A percentile compares a stretch with the other conserved stretches of the same genome.
Conservation (phyloP, 1,140 invertebrate species). For the Neuroterus valhalla region DNA sequence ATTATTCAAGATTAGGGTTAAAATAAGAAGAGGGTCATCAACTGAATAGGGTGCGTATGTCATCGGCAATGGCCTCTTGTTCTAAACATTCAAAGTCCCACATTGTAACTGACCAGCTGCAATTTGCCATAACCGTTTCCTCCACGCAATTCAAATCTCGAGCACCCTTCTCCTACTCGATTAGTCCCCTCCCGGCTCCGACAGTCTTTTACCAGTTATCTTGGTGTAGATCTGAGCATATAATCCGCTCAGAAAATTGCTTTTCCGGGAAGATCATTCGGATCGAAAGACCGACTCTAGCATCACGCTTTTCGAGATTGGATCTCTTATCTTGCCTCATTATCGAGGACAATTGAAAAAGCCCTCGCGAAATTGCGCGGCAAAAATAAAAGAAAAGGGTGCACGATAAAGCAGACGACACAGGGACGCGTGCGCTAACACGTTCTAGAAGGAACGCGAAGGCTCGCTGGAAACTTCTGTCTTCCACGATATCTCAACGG, state of each 20-base stretch:
- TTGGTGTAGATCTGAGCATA: neutral
- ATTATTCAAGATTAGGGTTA: too few relatives aligned
- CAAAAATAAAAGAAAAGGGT: slow-evolving; percentile 12
- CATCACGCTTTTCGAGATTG: neutral
- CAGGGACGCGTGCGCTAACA: slow-evolving; percentile 8
- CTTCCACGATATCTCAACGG: neutral
- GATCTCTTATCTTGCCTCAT: neutral
- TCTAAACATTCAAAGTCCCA: slow-evolving; percentile 1
- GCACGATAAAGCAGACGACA: neutral
- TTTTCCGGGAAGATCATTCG: neutral
- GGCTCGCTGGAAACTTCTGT: neutral
- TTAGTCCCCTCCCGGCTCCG: neutral
- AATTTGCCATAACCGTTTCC: slow-evolving; percentile 10
- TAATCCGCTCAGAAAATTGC: neutral
- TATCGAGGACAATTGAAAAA: neutral
- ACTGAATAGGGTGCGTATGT: too few relatives aligned
- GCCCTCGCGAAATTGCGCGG: slow-evolving; percentile 23
- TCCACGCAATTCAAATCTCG: slow-evolving; percentile 5
- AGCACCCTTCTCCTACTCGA: neutral
- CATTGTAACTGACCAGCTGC: slow-evolving; percentile 24
- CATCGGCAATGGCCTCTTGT: too few relatives aligned
- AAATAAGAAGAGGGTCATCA: too few relatives aligned
- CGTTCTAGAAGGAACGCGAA: slow-evolving; percentile 12
- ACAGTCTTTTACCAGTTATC: too few relatives aligned
- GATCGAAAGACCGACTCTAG: neutral